These are phyloP conservation scores for Coelogynopora nodosa DNA, from an alignment of 2,888 invertebrate species.

Conservation along the genomic window DNA sequence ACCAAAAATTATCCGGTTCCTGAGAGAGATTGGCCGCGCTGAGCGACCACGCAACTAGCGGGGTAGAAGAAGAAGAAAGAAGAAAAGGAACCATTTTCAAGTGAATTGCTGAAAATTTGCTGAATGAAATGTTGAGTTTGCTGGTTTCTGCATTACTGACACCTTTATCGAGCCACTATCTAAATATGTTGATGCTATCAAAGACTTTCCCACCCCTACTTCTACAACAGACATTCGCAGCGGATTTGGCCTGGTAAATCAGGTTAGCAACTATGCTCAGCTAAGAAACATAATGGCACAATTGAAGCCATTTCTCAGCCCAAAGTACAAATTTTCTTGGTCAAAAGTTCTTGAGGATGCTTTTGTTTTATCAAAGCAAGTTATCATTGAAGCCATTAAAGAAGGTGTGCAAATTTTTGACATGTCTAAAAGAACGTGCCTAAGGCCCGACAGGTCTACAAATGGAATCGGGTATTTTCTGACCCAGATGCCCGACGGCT, in stretches of 20 bases:
- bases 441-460: slow-evolving; percentile 48
- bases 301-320: slow-evolving; percentile 47
- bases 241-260: slow-evolving; percentile 51
- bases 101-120: no score
- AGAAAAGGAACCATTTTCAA: no score
- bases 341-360: slow-evolving; percentile 46
- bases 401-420: slow-evolving; percentile 48
- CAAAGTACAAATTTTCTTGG: slow-evolving; percentile 44
- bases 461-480: slow-evolving; percentile 49
- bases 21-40: no score
- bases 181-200: slow-evolving; percentile 5
- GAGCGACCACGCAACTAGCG: no score
- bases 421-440: slow-evolving; percentile 45
- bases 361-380: slow-evolving; percentile 47
- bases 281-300: slow-evolving; percentile 47
- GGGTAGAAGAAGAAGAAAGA: no score
- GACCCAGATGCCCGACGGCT: slow-evolving; percentile 48
- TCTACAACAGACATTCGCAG: slow-evolving; percentile 41
- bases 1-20: no score
- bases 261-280: slow-evolving; percentile 49
- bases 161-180: slow-evolving; percentile 7
- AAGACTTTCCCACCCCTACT: slow-evolving; percentile 4
- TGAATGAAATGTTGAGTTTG: slow-evolving; percentile 1
- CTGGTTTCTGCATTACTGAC: slow-evolving; percentile 31
- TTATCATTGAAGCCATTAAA: slow-evolving; percentile 47